Conservation (phyloP, 2,888 invertebrate genomes). For the Corythucha ciliata region DNA sequence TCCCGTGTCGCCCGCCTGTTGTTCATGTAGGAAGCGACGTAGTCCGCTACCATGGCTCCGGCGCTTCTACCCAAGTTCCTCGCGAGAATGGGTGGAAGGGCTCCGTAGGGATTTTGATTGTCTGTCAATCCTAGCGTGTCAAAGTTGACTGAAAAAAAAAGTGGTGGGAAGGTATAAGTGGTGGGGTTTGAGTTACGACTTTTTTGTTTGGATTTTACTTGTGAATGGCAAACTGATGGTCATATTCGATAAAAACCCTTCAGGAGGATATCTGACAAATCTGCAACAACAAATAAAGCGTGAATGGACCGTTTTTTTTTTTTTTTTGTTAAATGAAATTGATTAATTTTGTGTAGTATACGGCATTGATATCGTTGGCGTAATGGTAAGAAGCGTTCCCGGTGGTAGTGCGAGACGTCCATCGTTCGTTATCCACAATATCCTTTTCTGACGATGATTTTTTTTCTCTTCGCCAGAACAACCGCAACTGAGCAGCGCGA, state of each 20-base stretch:
- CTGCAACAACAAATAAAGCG: no score
- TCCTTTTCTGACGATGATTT: constrained; percentile 66
- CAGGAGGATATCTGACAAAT: constrained; percentile 75
- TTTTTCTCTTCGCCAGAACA: constrained; percentile 15
- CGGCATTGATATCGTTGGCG: constrained; percentile 71
- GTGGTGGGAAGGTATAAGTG: background rate
- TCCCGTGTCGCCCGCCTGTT: constrained; percentile 42
- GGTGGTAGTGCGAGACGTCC: constrained; percentile 75
- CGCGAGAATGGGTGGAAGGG: constrained; percentile 64
- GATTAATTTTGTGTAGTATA: no score
- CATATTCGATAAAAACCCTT: constrained; percentile 75
- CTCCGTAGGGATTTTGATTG: constrained; percentile 77
- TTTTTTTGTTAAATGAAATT: no score
- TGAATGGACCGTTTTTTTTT: no score
- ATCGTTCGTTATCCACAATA: constrained; percentile 78
- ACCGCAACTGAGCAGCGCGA: constrained; percentile 9
- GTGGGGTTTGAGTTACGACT: background rate
- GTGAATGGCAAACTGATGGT: constrained; percentile 75
- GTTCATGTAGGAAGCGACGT: constrained; percentile 61
- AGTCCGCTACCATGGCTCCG: constrained; percentile 61
- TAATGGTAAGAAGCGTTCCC: constrained; percentile 67
- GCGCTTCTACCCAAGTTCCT: constrained; percentile 62
- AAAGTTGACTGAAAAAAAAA: constrained; percentile 59
- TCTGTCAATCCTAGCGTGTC: constrained; percentile 78
- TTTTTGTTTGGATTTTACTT: constrained; percentile 51